Conservation (phyloP, 2,888 invertebrate species). For the Archaeoteleia sp. region DNA sequence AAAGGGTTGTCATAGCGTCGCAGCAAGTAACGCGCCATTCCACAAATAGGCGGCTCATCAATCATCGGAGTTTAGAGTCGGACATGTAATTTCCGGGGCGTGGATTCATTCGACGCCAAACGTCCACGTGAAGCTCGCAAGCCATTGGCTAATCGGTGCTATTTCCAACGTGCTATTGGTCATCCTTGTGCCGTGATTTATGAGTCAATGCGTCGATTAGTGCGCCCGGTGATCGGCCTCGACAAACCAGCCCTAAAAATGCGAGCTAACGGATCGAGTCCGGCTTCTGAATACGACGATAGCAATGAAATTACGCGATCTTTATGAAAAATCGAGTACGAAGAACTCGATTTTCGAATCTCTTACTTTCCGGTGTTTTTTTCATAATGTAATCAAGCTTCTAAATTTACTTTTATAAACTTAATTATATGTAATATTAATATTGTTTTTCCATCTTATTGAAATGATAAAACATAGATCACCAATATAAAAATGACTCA, state of each 20-base stretch:
- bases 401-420: too few relatives aligned
- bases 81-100: conserved; percentile 75
- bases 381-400: too few relatives aligned
- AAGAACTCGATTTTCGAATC: too few relatives aligned
- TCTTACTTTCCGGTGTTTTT: too few relatives aligned
- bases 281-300: conserved; percentile 15
- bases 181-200: conserved; percentile 63
- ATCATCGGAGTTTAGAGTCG: conserved; percentile 73
- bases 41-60: conserved; percentile 66
- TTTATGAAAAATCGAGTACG: conserved; percentile 17
- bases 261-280: conserved; percentile 17
- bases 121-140: conserved; percentile 58
- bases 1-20: conserved; percentile 37
- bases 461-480: too few relatives aligned
- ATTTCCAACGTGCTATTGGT: conserved; percentile 63
- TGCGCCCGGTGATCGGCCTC: conserved; percentile 21
- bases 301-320: conserved; percentile 13
- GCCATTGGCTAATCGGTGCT: conserved; percentile 60
- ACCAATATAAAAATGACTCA: too few relatives aligned
- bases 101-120: conserved; percentile 69
- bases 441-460: too few relatives aligned
- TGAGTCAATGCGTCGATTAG: conserved; percentile 56
- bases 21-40: conserved; percentile 32
- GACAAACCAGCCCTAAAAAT: conserved; percentile 21
- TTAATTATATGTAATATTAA: too few relatives aligned